Percentiles rank a stretch among this genome's conserved stretches.
These are phyloP conservation scores for Hoplostethus mediterraneus DNA, from an alignment of 2,797 vertebrate genomes.

Conservation along the genomic window DNA sequence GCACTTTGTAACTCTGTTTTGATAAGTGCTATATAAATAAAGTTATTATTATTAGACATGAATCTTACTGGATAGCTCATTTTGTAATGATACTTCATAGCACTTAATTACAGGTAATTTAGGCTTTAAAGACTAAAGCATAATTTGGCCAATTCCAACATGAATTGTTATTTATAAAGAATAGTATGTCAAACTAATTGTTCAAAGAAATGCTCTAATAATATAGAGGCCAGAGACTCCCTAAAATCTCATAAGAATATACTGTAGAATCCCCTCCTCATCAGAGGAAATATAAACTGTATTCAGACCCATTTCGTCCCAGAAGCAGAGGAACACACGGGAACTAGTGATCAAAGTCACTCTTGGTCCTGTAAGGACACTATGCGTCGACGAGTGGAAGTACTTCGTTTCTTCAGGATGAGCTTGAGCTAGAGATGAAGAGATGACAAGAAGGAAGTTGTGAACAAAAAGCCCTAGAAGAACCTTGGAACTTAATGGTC, in stretches of 20 bases:
- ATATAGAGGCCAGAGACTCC: constrained; percentile 47
- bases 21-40: no score
- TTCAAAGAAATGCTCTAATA: background rate
- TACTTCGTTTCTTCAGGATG: constrained; percentile 86
- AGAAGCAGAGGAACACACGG: constrained; percentile 52
- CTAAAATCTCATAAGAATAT: constrained; percentile 65
- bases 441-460: background rate
- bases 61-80: background rate
- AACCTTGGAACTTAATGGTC: background rate
- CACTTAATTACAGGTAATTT: constrained; percentile 14
- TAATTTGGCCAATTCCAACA: constrained; percentile 46
- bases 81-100: constrained; percentile 13
- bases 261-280: constrained; percentile 60
- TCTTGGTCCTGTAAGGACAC: constrained; percentile 85
- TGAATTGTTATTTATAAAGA: constrained; percentile 45
- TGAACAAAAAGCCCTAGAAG: background rate
- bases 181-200: constrained; percentile 23
- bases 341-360: constrained; percentile 78
- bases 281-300: constrained; percentile 55
- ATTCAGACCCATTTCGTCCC: constrained; percentile 57
- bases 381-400: constrained; percentile 83
- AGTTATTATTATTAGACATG: no score
- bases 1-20: no score
- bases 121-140: constrained; percentile 35
- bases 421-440: constrained; percentile 81